Evolutionary conservation across 2,797 vertebrate genomes (phyloP).

Genomic region (Eremophila alpestris): DNA sequence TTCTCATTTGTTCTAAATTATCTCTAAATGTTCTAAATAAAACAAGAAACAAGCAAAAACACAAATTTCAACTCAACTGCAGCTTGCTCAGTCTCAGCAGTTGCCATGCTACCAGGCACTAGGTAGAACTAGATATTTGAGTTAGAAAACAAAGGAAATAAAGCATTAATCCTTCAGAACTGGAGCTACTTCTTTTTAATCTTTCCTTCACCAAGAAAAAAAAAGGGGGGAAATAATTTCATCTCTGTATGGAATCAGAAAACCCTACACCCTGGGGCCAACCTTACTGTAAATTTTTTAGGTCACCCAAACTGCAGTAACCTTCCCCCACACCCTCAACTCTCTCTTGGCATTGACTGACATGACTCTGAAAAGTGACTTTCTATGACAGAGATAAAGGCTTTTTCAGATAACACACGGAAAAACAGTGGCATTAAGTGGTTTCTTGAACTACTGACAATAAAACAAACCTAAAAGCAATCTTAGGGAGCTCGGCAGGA

Average conservation of each 20-base stretch:
- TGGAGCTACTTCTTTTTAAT: not conserved
- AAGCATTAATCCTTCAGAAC: not conserved
- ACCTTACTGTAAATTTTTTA: not conserved
- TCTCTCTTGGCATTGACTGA: not conserved
- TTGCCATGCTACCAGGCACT: not conserved
- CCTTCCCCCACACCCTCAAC: not conserved
- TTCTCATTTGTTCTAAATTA: not conserved
- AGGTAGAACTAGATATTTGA: not conserved
- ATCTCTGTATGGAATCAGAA: not conserved
- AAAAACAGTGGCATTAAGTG: not conserved
- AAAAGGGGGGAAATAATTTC: not conserved
- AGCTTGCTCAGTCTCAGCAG: not conserved
- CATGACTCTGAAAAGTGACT: not conserved
- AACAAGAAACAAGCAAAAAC: not conserved
- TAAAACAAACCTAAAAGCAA: not conserved
- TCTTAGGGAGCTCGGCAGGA: not conserved
- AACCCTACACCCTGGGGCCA: not conserved
- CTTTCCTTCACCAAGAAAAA: not conserved
- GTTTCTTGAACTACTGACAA: slow-evolving; percentile 32
- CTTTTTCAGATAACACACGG: not conserved
- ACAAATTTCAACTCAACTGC: not conserved
- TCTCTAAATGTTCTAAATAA: not conserved
- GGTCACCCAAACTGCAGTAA: not conserved
- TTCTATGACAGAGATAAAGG: slow-evolving; percentile 15
- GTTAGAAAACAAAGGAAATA: not conserved